Conservation (phyloP, 2,113 vertebrate genomes). For the Melanostigma gelatinosum region DNA sequence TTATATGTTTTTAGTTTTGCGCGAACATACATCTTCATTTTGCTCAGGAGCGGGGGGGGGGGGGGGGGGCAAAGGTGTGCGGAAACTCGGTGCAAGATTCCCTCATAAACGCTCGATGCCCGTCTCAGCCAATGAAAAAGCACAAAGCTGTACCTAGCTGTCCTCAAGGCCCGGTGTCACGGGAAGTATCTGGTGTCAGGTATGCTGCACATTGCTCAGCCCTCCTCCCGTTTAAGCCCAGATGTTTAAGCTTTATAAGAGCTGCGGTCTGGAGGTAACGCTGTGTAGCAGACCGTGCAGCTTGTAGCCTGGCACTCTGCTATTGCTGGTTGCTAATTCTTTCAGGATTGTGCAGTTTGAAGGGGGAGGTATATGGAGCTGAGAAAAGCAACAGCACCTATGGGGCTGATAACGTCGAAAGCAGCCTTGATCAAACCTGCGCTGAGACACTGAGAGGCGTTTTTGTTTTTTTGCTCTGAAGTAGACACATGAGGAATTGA, state of each 20-base stretch:
- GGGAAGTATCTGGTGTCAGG: slow-evolving; percentile 69
- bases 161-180: slow-evolving; percentile 46
- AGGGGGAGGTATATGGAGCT: slow-evolving; percentile 55
- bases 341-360: slow-evolving; percentile 56
- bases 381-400: slow-evolving; percentile 32
- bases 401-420: slow-evolving; percentile 54
- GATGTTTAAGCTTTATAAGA: slow-evolving; percentile 72
- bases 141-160: slow-evolving; percentile 21
- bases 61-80: slow-evolving; percentile 3
- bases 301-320: slow-evolving; percentile 44
- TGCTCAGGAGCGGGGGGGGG: not conserved
- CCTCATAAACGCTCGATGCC: slow-evolving; percentile 47
- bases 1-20: slow-evolving; percentile 47
- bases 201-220: slow-evolving; percentile 34
- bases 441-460: not conserved
- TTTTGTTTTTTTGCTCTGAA: slow-evolving; percentile 23
- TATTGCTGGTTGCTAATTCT: slow-evolving; percentile 66
- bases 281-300: slow-evolving; percentile 46
- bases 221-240: slow-evolving; percentile 56
- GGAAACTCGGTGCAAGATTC: slow-evolving; percentile 30
- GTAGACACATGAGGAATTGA: slow-evolving; percentile 6
- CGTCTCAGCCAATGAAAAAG: slow-evolving; percentile 7
- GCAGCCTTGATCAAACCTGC: slow-evolving; percentile 50
- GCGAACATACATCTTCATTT: slow-evolving; percentile 20
- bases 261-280: slow-evolving; percentile 13